phyloP scores from a whole-genome alignment of 1,140 invertebrate genomes.

The Chlorops oryzae region DNA sequence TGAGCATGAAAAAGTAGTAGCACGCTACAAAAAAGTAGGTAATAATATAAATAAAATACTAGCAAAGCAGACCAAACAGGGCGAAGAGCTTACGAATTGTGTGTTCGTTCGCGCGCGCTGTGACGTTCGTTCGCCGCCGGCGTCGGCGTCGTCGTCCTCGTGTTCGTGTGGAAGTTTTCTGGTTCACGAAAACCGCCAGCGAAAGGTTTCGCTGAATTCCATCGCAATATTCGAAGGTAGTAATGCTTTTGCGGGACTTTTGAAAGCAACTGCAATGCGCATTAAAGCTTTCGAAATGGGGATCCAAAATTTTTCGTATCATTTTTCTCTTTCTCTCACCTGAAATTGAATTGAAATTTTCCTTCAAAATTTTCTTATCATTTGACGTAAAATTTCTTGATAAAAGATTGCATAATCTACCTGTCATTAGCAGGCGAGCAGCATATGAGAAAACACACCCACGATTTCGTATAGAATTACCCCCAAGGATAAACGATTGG shows the following conservation, averaged over 20 bases:
- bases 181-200: no score
- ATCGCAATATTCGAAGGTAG: no score
- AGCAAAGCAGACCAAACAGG: background rate
- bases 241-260: no score
- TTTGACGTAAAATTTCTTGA: slow-evolving; percentile 13
- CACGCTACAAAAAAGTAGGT: background rate
- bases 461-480: no score
- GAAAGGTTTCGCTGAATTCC: no score
- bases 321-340: background rate
- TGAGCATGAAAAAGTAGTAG: slow-evolving; percentile 22
- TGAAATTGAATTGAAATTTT: background rate
- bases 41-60: background rate
- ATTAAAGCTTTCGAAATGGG: no score
- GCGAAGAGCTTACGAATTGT: no score
- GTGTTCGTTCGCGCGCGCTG: background rate
- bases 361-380: background rate
- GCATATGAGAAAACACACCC: slow-evolving; percentile 20
- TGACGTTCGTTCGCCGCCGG: background rate
- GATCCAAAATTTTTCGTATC: no score
- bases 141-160: no score
- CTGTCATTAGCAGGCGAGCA: slow-evolving; percentile 39
- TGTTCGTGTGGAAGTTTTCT: no score
- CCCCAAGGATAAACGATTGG: no score
- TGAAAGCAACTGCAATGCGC: no score
- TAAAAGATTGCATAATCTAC: slow-evolving; percentile 48